Percentiles rank a stretch among this genome's conserved stretches.
These are phyloP conservation scores for Mimumesa dahlbomi DNA, from an alignment of 2,888 invertebrate genomes.

Conservation along the genomic window DNA sequence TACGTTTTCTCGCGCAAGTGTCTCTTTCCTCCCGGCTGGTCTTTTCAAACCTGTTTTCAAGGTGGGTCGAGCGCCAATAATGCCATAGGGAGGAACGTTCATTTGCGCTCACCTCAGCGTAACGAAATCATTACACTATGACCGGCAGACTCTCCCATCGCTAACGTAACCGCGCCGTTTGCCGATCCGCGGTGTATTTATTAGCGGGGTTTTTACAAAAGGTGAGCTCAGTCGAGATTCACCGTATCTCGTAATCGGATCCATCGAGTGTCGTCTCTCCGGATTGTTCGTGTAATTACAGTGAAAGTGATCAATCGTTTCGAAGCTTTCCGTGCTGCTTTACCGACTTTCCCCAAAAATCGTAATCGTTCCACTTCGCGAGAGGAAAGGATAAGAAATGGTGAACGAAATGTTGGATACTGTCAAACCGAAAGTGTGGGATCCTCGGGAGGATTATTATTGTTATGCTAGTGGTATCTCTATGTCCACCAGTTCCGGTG, in stretches of 20 bases:
- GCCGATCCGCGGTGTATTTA: slow-evolving; percentile 39
- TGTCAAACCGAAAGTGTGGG: slow-evolving; percentile 64
- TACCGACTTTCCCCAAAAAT: too few relatives aligned
- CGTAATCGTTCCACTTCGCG: neutral
- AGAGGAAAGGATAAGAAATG: slow-evolving; percentile 23
- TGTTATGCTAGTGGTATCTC: slow-evolving; percentile 62
- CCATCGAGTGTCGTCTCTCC: neutral
- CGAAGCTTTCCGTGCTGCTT: neutral
- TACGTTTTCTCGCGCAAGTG: slow-evolving; percentile 27
- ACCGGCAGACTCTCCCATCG: slow-evolving; percentile 46
- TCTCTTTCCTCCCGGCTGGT: slow-evolving; percentile 10
- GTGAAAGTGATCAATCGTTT: slow-evolving; percentile 11
- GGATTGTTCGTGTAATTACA: slow-evolving; percentile 4
- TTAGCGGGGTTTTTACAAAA: slow-evolving; percentile 27
- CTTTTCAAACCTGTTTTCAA: slow-evolving; percentile 59
- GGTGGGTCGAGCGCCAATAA: slow-evolving; percentile 46
- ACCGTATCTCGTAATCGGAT: slow-evolving; percentile 10
- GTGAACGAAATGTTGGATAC: slow-evolving; percentile 33
- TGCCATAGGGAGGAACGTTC: slow-evolving; percentile 33
- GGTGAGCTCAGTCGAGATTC: slow-evolving; percentile 29
- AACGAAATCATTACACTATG: slow-evolving; percentile 65
- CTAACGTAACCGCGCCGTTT: slow-evolving; percentile 51
- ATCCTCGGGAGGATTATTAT: slow-evolving; percentile 49
- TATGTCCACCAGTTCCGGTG: slow-evolving; percentile 59
- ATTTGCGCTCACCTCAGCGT: slow-evolving; percentile 67